Conservation (phyloP, 2,797 vertebrate genomes). For the Phoeniculus purpureus region DNA sequence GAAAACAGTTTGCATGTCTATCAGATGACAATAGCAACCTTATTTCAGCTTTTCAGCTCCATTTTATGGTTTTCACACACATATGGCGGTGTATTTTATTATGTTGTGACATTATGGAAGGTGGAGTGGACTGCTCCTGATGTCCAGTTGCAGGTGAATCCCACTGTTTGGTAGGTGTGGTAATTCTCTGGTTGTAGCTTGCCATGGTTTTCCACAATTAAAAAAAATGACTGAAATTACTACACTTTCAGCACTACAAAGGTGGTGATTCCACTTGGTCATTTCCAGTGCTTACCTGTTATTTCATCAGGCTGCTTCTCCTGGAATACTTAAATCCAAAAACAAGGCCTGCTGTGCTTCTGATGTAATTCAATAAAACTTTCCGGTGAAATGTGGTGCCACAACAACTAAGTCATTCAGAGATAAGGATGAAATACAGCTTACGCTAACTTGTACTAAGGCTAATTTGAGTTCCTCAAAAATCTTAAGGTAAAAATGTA, state of each 20-base stretch:
- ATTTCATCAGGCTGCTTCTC: not conserved
- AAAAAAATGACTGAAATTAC: not conserved
- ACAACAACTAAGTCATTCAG: not conserved
- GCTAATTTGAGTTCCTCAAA: not conserved
- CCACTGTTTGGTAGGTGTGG: not conserved
- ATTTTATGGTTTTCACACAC: not conserved
- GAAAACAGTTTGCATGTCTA: not conserved
- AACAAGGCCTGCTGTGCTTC: not conserved
- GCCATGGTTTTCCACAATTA: not conserved
- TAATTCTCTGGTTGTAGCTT: not conserved
- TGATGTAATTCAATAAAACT: not conserved
- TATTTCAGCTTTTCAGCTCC: not conserved
- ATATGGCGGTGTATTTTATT: not conserved
- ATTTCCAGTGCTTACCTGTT: not conserved
- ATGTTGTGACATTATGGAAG: not conserved
- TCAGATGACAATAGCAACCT: not conserved
- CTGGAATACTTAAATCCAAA: constrained; percentile 1
- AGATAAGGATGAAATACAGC: not conserved
- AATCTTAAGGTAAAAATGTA: not conserved
- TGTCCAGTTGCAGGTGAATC: not conserved
- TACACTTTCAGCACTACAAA: not conserved
- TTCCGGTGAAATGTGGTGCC: not conserved
- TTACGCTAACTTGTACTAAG: not conserved
- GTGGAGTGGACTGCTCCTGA: not conserved
- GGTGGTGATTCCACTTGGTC: not conserved